Evolutionary conservation across 2,888 invertebrate species (phyloP).

Genomic region (Philhelius pedissequus): DNA sequence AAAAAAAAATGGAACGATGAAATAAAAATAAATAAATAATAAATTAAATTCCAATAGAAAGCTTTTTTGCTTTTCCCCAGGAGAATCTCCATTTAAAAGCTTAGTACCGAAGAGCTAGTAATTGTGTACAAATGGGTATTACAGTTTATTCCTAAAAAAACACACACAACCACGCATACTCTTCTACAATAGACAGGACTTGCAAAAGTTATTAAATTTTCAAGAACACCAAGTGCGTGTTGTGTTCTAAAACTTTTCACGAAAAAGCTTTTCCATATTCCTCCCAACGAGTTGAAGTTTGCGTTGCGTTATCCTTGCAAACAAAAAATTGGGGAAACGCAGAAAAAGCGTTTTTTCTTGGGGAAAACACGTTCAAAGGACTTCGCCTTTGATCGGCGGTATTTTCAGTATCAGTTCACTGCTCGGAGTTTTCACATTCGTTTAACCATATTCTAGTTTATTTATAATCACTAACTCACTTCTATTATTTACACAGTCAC

Average conservation of each 20-base stretch:
- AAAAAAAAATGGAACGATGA: constrained; percentile 3
- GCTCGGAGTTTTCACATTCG: constrained; percentile 65
- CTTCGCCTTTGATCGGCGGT: constrained; percentile 35
- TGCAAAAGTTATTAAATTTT: constrained; percentile 2
- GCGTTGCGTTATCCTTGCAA: constrained; percentile 30
- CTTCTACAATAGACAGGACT: neutral
- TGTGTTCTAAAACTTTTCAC: constrained; percentile 71
- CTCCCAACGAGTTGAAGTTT: neutral
- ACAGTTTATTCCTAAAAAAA: neutral
- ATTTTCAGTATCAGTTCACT: constrained; percentile 63
- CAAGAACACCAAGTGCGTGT: constrained; percentile 38
- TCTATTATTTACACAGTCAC: constrained; percentile 23
- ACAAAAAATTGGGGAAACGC: constrained; percentile 29
- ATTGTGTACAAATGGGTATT: neutral
- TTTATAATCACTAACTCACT: neutral
- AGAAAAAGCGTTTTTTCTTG: constrained; percentile 9
- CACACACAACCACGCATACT: neutral
- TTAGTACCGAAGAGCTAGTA: neutral
- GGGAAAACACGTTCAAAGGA: constrained; percentile 34
- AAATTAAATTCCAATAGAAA: constrained; percentile 19
- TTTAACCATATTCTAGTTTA: constrained; percentile 3
- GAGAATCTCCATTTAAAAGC: constrained; percentile 28
- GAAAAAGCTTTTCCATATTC: constrained; percentile 73
- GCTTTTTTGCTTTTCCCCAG: constrained; percentile 17
- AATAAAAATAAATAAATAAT: constrained; percentile 12